Evolutionary conservation across 2,797 vertebrate genomes (phyloP).

Genomic region (Acanthis flammea): DNA sequence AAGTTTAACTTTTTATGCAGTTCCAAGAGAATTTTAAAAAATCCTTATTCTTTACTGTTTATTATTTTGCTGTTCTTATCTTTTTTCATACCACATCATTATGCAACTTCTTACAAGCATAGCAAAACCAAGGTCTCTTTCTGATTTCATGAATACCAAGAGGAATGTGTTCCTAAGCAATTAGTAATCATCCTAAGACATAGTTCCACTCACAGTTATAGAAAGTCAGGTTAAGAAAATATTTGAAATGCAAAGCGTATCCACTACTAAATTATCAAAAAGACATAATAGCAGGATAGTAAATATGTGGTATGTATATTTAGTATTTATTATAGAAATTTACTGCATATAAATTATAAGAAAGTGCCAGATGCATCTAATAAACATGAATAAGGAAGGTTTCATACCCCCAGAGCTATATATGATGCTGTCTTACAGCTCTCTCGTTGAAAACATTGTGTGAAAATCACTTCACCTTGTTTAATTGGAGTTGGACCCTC

Average conservation of each 20-base stretch:
- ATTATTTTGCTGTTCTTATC: constrained; percentile 3
- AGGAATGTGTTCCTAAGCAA: constrained; percentile 21
- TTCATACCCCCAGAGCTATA: background rate
- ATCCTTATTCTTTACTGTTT: background rate
- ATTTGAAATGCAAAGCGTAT: constrained; percentile 43
- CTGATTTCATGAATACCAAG: constrained; percentile 42
- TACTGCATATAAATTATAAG: constrained; percentile 42
- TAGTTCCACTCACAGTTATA: background rate
- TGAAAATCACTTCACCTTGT: constrained; percentile 20
- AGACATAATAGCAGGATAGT: constrained; percentile 29
- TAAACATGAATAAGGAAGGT: constrained; percentile 35
- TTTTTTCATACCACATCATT: background rate
- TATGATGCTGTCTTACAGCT: background rate
- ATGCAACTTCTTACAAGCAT: background rate
- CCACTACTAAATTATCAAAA: constrained; percentile 43
- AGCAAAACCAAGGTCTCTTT: background rate
- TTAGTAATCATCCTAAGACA: constrained; percentile 23
- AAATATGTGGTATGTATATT: constrained; percentile 46
- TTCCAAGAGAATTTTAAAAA: background rate
- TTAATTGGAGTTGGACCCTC: background rate
- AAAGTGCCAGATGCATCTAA: constrained; percentile 35
- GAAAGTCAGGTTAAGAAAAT: background rate
- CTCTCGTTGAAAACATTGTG: background rate
- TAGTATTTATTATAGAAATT: constrained; percentile 50
- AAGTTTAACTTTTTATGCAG: background rate